A percentile compares a stretch with the other conserved stretches of the same genome.
Evolutionary conservation across 2,888 invertebrate species (phyloP).

Genomic region (Eilema caniola): DNA sequence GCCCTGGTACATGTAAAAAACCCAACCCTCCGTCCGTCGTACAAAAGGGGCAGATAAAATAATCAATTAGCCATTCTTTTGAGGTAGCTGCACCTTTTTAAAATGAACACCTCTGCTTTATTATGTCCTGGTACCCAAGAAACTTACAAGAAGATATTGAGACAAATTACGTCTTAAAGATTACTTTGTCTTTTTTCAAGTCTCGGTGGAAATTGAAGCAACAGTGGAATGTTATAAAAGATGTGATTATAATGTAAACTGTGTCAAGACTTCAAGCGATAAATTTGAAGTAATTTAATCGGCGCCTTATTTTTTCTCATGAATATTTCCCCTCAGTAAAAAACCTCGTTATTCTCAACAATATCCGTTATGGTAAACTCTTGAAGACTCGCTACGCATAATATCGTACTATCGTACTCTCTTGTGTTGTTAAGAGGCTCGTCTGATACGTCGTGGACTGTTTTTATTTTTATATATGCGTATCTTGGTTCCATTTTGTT

Average conservation of each 20-base stretch:
- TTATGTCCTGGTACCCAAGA: constrained; percentile 47
- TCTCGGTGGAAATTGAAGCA: background rate
- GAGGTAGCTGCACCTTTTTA: constrained; percentile 12
- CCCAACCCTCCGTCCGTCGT: constrained; percentile 10
- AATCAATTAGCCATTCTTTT: background rate
- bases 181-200: background rate
- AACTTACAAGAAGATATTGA: constrained; percentile 54
- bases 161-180: constrained; percentile 16
- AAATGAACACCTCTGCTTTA: constrained; percentile 28
- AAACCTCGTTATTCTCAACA: constrained; percentile 54
- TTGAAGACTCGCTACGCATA: constrained; percentile 47
- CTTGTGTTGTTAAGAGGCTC: constrained; percentile 46
- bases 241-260: constrained; percentile 8
- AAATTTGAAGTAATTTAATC: constrained; percentile 42
- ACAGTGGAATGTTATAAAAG: background rate
- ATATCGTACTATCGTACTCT: constrained; percentile 45
- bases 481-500: constrained; percentile 36
- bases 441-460: constrained; percentile 33
- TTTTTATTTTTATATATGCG: constrained; percentile 37
- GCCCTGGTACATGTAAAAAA: constrained; percentile 9
- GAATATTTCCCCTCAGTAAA: constrained; percentile 41
- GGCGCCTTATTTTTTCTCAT: constrained; percentile 35
- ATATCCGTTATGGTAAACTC: constrained; percentile 53
- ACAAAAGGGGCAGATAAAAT: constrained; percentile 26
- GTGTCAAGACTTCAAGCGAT: constrained; percentile 17